Base-by-base conservation (phyloP, 1,140 invertebrate species). In the Oscheius sp. region DNA sequence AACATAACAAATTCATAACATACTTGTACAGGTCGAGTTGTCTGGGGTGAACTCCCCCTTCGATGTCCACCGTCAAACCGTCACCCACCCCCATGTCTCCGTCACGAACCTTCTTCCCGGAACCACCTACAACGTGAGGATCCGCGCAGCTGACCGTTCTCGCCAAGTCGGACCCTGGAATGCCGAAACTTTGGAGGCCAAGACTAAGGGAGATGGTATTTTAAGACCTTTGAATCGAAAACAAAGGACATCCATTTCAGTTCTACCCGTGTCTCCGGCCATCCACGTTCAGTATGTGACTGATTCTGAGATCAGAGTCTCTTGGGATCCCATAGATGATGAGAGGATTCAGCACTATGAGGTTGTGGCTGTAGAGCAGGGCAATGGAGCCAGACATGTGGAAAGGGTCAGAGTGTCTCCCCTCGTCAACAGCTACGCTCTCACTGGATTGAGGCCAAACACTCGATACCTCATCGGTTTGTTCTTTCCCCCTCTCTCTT, bases 61-160 rank as follows among this genome's bases (percentile, higher is more conserved):
- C 61, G 82, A 83, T 66, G 71, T 84, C 35, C 82, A 83, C 63
- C 74, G 83, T 49, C 82, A 84, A 58, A 83, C 83, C 2, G 81
- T 83, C 20, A 78, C 83, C 13, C 79, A 83, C 36, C 82, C 82
- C 46, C 76, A 80, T 3, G 81, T 82, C 34, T 82, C 79, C 55
- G 76, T 83, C 46, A 80, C 79, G 3, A 84, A 84, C 59, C 69
- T 83, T n/a, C 59, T 83, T 10, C 82, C 82, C 23, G 83, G 83
- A 18, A 84, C 81, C 20, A 77, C 79, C 45, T 83, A 83, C 71
- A 55, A 67, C 23, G 74, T 83, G 23, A 64, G 65, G 28, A 78
- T 84, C n/a, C 75, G 82, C 23, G 82, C 82, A 29, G 82, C 79
- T 31, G 82, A 83, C 52, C 52, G 82, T 20, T 68, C 74, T 26